Conservation (phyloP, 2,113 vertebrate genomes). For the Puntigrus tetrazona region DNA sequence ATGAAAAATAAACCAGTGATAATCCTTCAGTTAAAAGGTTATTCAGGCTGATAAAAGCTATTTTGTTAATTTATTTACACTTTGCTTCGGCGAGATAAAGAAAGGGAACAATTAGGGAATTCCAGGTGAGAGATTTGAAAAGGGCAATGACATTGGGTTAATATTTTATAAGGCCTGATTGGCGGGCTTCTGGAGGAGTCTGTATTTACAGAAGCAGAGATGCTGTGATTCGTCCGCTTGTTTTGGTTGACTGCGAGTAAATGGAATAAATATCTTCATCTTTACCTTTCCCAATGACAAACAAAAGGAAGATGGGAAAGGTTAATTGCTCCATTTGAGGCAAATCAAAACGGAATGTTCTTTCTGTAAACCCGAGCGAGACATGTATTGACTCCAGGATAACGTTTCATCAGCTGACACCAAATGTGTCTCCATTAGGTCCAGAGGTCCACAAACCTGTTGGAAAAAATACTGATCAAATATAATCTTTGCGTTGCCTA, state of each 20-base stretch:
- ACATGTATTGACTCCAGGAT: constrained; percentile 47
- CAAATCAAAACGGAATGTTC: constrained; percentile 66
- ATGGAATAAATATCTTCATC: constrained; percentile 82
- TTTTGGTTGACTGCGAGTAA: constrained; percentile 78
- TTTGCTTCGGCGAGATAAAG: constrained; percentile 98
- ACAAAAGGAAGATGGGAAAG: constrained; percentile 78
- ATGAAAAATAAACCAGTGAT: constrained; percentile 99
- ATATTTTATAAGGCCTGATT: constrained; percentile 96
- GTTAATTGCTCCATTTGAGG: constrained; percentile 79
- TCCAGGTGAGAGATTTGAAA: constrained; percentile 98
- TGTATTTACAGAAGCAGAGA: constrained; percentile 79
- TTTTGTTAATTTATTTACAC: constrained; percentile 99
- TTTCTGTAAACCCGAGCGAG: constrained; percentile 62
- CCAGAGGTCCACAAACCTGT: constrained; percentile 1
- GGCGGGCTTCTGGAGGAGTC: constrained; percentile 79
- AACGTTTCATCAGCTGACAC: constrained; percentile 38
- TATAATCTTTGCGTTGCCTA: neutral
- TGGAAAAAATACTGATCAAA: neutral
- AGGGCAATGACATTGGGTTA: constrained; percentile 97
- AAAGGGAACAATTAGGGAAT: constrained; percentile 99
- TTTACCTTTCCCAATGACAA: constrained; percentile 78
- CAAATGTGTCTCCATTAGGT: constrained; percentile 45
- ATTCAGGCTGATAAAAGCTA: constrained; percentile 99
- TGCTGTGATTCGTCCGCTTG: constrained; percentile 77
- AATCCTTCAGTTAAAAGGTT: constrained; percentile 99